Evolutionary conservation across 2,113 vertebrate genomes (phyloP).

Genomic region (Channa argus): DNA sequence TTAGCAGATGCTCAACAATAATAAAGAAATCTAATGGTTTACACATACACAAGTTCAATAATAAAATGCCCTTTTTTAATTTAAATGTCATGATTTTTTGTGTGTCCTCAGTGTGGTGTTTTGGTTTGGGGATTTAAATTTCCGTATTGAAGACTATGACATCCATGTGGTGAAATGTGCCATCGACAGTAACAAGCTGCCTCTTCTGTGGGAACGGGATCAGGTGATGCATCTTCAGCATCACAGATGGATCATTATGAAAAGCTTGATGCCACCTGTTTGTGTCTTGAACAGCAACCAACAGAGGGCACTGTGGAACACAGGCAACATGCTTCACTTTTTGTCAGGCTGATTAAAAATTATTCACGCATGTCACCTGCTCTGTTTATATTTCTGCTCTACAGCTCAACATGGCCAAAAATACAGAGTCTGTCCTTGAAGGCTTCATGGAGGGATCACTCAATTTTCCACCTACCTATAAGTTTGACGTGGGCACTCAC

Average conservation of each 20-base stretch:
- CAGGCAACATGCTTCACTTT: background rate
- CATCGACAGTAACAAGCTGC: conserved; percentile 92
- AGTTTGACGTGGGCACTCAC: conserved; percentile 97
- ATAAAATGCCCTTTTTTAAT: too few relatives aligned
- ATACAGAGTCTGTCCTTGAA: conserved; percentile 90
- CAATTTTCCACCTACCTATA: conserved; percentile 96
- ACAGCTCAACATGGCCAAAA: conserved; percentile 97
- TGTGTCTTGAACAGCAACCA: conserved; percentile 16
- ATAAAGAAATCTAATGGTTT: background rate
- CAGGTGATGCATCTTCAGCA: conserved; percentile 85
- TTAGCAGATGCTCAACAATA: background rate
- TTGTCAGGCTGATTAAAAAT: background rate
- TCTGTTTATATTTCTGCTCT: conserved; percentile 33
- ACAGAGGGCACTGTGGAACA: conserved; percentile 43
- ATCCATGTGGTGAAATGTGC: conserved; percentile 96
- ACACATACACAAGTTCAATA: too few relatives aligned
- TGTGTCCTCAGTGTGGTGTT: conserved; percentile 89
- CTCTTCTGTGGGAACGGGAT: conserved; percentile 96
- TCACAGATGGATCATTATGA: conserved; percentile 13
- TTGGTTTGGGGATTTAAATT: conserved; percentile 99
- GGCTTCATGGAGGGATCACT: conserved; percentile 94
- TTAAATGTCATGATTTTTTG: too few relatives aligned
- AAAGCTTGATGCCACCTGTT: conserved; percentile 18
- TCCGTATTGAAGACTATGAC: conserved; percentile 96
- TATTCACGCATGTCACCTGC: background rate